Evolutionary conservation across 2,113 vertebrate species (phyloP).

Genomic region (Alosa alosa): DNA sequence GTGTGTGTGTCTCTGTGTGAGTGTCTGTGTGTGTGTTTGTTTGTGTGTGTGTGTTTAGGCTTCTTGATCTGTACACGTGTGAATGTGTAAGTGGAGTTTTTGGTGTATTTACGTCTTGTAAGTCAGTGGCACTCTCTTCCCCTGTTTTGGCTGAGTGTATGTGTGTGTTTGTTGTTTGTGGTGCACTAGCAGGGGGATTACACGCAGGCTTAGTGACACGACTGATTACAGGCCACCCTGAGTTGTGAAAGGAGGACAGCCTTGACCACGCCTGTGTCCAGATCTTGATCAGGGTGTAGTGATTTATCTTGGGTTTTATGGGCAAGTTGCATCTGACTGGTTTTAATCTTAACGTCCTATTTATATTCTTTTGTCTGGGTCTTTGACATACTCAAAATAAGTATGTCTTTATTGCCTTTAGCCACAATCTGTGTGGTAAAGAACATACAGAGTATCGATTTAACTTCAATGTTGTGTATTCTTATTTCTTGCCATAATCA

Average conservation of each 20-base stretch:
- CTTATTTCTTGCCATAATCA: background rate
- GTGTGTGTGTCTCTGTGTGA: background rate
- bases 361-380: too few relatives aligned
- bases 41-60: background rate
- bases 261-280: slow-evolving; percentile 5
- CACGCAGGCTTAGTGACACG: background rate
- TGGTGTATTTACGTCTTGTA: background rate
- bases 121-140: background rate
- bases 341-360: background rate
- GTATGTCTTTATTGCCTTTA: too few relatives aligned
- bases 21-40: slow-evolving; percentile 2
- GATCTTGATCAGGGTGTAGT: background rate
- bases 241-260: background rate
- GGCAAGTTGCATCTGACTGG: background rate
- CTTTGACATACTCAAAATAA: too few relatives aligned
- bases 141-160: background rate
- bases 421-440: background rate
- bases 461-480: background rate
- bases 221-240: background rate
- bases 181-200: background rate
- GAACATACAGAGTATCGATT: background rate
- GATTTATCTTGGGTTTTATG: background rate
- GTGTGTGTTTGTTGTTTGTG: background rate
- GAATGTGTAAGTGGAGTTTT: background rate
- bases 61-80: background rate